Evolutionary conservation across 2,888 invertebrate species (phyloP).

Genomic region (Notocelia uddmanniana): DNA sequence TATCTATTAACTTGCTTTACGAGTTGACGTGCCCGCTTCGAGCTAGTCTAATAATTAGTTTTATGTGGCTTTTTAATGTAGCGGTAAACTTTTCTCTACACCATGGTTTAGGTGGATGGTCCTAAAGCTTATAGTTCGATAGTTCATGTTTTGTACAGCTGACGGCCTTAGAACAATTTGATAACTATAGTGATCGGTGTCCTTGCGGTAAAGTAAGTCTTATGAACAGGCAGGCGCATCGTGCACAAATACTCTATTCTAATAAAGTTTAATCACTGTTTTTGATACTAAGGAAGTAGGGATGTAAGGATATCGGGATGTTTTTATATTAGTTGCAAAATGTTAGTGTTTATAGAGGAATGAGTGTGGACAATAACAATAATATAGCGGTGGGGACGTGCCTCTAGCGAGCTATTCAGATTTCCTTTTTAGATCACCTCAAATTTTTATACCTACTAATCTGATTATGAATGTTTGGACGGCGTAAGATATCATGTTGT

Average conservation of each 20-base stretch:
- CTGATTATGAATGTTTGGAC: conserved; percentile 19
- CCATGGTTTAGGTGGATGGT: conserved; percentile 62
- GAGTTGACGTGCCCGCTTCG: not conserved
- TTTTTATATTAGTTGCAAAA: conserved; percentile 76
- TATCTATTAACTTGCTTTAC: not conserved
- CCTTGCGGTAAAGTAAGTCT: conserved; percentile 56
- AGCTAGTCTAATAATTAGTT: not conserved
- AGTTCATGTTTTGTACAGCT: conserved; percentile 67
- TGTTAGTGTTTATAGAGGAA: conserved; percentile 74
- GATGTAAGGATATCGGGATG: conserved; percentile 57
- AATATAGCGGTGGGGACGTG: conserved; percentile 65
- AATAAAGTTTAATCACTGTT: conserved; percentile 71
- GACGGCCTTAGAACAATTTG: conserved; percentile 71
- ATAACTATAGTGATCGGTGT: conserved; percentile 67
- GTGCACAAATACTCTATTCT: conserved; percentile 79
- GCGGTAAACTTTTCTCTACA: conserved; percentile 57
- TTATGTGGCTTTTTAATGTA: not conserved
- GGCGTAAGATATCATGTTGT: conserved; percentile 5
- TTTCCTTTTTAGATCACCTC: conserved; percentile 13
- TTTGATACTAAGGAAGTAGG: conserved; percentile 68
- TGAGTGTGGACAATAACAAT: conserved; percentile 84
- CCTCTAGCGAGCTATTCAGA: conserved; percentile 6
- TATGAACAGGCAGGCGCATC: conserved; percentile 53
- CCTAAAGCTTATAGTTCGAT: conserved; percentile 79
- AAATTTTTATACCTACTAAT: conserved; percentile 8